phyloP scores from a whole-genome alignment of 2,797 vertebrate genomes.

The Sarcophilus harrisii region DNA sequence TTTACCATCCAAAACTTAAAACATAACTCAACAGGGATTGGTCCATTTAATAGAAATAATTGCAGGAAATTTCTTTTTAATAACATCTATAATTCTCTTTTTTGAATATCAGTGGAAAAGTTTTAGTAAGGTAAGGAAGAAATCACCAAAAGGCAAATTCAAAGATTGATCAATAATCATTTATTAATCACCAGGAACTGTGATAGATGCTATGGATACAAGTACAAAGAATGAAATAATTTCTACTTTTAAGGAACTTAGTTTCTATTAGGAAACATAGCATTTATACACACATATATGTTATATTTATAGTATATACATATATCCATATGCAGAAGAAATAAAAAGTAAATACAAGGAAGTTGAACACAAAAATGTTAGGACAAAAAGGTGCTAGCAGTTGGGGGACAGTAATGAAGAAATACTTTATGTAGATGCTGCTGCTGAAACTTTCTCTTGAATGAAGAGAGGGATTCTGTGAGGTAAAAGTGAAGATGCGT shows the following conservation, averaged over 20 bases:
- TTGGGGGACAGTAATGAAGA: neutral
- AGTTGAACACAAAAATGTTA: neutral
- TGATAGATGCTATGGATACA: neutral
- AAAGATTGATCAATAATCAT: conserved; percentile 20
- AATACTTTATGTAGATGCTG: neutral
- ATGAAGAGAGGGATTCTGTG: neutral
- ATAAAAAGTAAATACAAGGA: neutral
- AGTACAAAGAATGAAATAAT: neutral
- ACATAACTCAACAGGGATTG: neutral
- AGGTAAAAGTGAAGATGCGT: neutral
- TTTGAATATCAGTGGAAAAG: neutral
- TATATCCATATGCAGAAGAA: neutral
- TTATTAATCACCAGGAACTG: neutral
- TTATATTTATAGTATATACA: neutral
- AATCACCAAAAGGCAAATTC: conserved; percentile 26
- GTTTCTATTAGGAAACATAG: neutral
- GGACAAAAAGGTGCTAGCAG: neutral
- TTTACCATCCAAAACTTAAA: neutral
- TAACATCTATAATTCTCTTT: neutral
- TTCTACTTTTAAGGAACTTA: neutral
- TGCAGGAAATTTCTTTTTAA: neutral
- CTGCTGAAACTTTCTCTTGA: neutral
- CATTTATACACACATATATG: neutral
- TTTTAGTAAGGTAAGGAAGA: neutral
- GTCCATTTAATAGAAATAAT: neutral